Conservation (phyloP, 2,888 invertebrate species). For the Amorpha juglandis region DNA sequence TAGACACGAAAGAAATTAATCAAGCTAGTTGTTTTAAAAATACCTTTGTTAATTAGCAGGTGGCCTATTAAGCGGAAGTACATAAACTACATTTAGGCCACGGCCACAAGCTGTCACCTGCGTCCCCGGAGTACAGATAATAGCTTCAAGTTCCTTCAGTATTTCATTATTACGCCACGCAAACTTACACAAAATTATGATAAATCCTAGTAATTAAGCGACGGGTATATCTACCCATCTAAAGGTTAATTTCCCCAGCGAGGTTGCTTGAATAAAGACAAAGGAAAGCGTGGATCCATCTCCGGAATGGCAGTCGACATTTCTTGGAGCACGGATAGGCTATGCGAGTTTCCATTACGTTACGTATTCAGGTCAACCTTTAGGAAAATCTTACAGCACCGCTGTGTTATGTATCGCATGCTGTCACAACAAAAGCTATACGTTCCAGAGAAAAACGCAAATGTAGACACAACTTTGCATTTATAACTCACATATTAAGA, state of each 20-base stretch:
- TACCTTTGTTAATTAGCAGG: background rate
- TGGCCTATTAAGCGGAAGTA: background rate
- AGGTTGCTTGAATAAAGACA: constrained; percentile 48
- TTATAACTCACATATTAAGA: background rate
- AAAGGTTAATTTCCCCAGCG: constrained; percentile 58
- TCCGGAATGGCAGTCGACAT: constrained; percentile 35
- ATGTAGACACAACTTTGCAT: constrained; percentile 3
- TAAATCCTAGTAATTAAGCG: constrained; percentile 35
- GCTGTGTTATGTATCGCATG: constrained; percentile 17
- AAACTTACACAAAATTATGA: constrained; percentile 40
- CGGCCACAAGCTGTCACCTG: constrained; percentile 22
- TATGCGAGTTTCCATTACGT: constrained; percentile 24
- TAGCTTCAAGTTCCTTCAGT: constrained; percentile 27
- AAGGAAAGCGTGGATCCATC: constrained; percentile 47
- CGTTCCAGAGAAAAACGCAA: constrained; percentile 29
- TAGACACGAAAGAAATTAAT: constrained; percentile 5
- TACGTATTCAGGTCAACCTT: constrained; percentile 28
- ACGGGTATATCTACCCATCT: constrained; percentile 32
- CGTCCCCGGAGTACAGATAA: constrained; percentile 23
- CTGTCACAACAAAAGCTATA: constrained; percentile 36
- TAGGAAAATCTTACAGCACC: constrained; percentile 8
- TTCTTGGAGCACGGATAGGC: constrained; percentile 26
- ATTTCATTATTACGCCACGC: constrained; percentile 28
- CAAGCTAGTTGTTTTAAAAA: background rate
- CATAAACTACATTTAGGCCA: constrained; percentile 24